Evolutionary conservation across 92 coral and sea anemone genomes (phyloP).

Genomic region (Phenganax marumi): DNA sequence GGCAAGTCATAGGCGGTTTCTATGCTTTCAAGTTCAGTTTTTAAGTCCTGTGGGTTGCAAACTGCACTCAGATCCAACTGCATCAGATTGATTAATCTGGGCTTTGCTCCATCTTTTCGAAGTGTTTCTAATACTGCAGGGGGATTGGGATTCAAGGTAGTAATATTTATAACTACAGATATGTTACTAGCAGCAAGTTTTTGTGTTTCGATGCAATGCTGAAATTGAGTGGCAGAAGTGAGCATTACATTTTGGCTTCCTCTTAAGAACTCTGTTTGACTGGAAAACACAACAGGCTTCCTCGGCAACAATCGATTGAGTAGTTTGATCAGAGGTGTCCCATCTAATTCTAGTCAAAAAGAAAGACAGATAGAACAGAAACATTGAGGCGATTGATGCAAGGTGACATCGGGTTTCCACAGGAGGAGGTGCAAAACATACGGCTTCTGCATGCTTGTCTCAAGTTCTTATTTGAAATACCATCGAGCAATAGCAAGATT

Average conservation of each 20-base stretch:
- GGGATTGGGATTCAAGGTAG: not conserved
- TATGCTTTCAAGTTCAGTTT: conserved; percentile 41
- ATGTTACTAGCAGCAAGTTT: not conserved
- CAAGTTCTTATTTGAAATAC: not conserved
- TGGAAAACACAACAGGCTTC: not conserved
- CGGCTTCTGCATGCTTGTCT: not conserved
- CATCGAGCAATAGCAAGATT: not conserved
- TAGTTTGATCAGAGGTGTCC: not conserved
- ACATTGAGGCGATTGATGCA: not conserved
- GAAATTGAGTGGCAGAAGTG: not conserved
- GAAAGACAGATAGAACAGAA: not conserved
- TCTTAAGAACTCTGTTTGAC: not conserved
- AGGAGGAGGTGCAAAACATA: not conserved
- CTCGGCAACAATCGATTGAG: conserved; percentile 8
- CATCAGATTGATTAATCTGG: conserved; percentile 64
- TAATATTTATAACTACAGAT: conserved; percentile 21
- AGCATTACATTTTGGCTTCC: not conserved
- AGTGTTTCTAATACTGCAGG: not conserved
- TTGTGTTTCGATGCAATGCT: not conserved
- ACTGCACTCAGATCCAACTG: conserved; percentile 44
- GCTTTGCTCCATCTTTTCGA: conserved; percentile 8
- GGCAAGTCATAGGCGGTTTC: conserved; percentile 56
- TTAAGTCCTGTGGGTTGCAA: conserved; percentile 44
- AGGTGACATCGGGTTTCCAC: not conserved
- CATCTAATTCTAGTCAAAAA: not conserved